Conservation (phyloP, 2,113 vertebrate species). For the Chroicocephalus ridibundus region DNA sequence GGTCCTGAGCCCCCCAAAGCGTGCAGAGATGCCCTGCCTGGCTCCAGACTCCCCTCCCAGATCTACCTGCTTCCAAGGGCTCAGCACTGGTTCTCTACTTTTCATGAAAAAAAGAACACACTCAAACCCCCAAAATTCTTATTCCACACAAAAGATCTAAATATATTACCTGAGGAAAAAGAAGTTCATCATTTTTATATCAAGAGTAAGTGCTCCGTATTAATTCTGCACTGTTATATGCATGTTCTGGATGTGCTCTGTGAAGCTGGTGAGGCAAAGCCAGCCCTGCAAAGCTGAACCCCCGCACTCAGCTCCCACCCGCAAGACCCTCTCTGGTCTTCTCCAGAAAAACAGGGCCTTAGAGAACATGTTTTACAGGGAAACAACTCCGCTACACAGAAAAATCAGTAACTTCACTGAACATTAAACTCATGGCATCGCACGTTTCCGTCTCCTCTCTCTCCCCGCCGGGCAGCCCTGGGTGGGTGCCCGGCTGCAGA, state of each 20-base stretch:
- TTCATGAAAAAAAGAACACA: background rate
- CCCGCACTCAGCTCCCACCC: rapidly evolving
- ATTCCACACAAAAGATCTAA: background rate
- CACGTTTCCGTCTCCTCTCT: background rate
- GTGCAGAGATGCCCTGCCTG: background rate
- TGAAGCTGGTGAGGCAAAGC: background rate
- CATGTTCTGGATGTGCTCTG: rapidly evolving
- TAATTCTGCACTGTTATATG: background rate
- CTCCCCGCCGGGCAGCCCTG: rapidly evolving
- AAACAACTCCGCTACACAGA: background rate
- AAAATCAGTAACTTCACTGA: background rate
- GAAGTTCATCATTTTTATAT: background rate
- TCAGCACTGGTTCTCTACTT: background rate
- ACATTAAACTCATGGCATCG: no score
- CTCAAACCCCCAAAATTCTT: background rate
- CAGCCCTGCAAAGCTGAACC: background rate
- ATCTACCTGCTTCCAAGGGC: background rate
- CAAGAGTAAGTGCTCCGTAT: background rate
- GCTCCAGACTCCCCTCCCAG: background rate
- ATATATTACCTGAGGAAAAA: background rate
- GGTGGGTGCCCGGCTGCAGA: background rate
- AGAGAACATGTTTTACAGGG: background rate
- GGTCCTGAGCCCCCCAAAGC: background rate
- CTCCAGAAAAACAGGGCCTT: background rate
- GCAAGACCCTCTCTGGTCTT: background rate